Percentiles rank a stretch among this genome's conserved stretches.
Conservation (phyloP, 1,140 invertebrate genomes). For the Tenebrio molitor region DNA sequence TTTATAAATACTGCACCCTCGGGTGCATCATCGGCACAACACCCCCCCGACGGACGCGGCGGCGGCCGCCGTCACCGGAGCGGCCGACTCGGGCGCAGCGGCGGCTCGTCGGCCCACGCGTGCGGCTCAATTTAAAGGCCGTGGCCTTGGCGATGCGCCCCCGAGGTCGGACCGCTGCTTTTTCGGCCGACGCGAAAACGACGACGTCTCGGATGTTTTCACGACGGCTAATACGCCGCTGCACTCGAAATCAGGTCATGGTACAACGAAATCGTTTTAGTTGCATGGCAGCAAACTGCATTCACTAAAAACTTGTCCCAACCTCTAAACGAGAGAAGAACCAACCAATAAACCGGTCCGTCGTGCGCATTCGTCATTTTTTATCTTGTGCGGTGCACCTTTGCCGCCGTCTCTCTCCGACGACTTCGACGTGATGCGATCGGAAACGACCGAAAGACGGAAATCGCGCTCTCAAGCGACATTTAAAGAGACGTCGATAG, state of each 20-base stretch:
- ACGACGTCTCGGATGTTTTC: constrained; percentile 62
- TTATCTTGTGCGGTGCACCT: constrained; percentile 46
- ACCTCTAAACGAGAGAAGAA: constrained; percentile 62
- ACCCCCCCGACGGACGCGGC: neutral
- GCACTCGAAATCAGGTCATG: constrained; percentile 66
- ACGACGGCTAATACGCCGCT: constrained; percentile 59
- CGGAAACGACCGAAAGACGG: constrained; percentile 9
- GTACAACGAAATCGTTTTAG: constrained; percentile 65
- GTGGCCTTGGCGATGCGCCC: constrained; percentile 50
- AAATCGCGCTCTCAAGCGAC: constrained; percentile 23
- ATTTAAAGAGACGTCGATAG: constrained; percentile 16
- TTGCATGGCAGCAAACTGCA: constrained; percentile 61
- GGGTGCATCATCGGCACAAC: neutral
- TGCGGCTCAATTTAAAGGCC: constrained; percentile 22
- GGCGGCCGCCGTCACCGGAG: neutral
- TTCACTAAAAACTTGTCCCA: constrained; percentile 64
- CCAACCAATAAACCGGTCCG: constrained; percentile 63
- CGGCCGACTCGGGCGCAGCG: neutral
- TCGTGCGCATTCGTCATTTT: constrained; percentile 61
- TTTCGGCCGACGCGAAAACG: constrained; percentile 24
- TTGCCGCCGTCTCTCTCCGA: neutral
- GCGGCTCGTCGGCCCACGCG: neutral
- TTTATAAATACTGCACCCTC: constrained; percentile 59
- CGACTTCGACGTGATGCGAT: constrained; percentile 1
- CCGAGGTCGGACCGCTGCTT: constrained; percentile 46